phyloP scores from a whole-genome alignment of 2,888 invertebrate genomes.

The Cylloceria caligata region DNA sequence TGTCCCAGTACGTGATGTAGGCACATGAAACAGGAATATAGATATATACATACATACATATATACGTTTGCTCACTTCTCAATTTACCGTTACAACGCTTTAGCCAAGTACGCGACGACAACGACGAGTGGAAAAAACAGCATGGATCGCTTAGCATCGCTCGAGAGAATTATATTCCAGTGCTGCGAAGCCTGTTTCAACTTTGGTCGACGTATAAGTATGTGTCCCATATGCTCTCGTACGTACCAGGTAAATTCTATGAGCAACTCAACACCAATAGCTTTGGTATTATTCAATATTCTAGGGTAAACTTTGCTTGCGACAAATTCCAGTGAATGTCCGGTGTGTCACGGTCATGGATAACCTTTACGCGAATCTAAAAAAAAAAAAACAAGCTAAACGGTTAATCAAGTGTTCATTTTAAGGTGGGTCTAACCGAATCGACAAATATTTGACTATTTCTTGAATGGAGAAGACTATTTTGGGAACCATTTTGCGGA shows the following conservation, averaged over 20 bases:
- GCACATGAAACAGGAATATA: neutral
- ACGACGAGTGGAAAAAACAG: constrained; percentile 43
- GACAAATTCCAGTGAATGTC: neutral
- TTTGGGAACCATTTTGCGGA: neutral
- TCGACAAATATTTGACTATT: neutral
- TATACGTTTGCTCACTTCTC: neutral
- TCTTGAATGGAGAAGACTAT: neutral
- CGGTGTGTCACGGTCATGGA: neutral
- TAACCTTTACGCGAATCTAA: neutral
- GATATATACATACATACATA: neutral
- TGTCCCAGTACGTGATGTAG: neutral
- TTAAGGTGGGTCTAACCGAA: neutral
- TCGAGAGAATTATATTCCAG: constrained; percentile 32
- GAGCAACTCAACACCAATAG: neutral
- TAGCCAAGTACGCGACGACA: constrained; percentile 19
- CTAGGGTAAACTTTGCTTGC: neutral
- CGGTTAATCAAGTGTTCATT: neutral
- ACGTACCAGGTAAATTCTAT: neutral
- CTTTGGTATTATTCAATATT: neutral
- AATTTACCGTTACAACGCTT: constrained; percentile 49
- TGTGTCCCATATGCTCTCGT: neutral
- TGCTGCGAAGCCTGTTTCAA: constrained; percentile 14
- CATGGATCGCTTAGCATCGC: constrained; percentile 16
- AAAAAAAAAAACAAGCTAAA: neutral
- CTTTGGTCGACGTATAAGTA: neutral